Base-by-base conservation (phyloP, 2,797 vertebrate species). In the Rhinophrynus dorsalis region DNA sequence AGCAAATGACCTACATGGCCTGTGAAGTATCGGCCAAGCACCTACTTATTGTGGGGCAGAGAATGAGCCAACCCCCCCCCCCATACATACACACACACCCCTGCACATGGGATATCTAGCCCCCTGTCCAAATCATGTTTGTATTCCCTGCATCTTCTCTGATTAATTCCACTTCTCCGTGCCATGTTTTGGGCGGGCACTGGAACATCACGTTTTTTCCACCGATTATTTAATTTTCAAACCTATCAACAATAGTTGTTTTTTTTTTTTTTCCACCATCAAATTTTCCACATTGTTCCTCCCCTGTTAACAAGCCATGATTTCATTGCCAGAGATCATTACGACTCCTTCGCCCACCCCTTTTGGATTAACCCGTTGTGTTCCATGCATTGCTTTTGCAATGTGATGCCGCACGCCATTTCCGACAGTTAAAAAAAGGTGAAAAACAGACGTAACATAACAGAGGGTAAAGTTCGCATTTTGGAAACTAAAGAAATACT, bases 141-240 rank as follows among this genome's bases (percentile, higher is more conserved):
- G 11, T n/a, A 4, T 13, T 18, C 32, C 15, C 38, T 63, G 20
- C 26, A 37, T 63, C 20, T 35, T 7, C 18, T 23, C 20, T 10
- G 30, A n/a, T n/a, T n/a, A n/a, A 48, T 63, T 63, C 60, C 45
- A 62, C 18, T 18, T 13, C 3, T 1, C 3, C 3, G 2, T 63
- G 60, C 45, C 60, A 63, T 51, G 45, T 63, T 24, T 24, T 29
- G 45, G 45, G 60, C 13, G 60, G 59, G 60, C 60, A 17, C 21
- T 10, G 45, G 44, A 38, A 38, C 26, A 17, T 51, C 32, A 2
- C 21, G 11, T 17, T 20, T 9, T 51, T 50, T 51, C 60, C 60
- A 13, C 60, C 45, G 30, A 20, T 50, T 32, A 29, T 30, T 21
- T 63, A 10, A 51, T 51, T 62, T 37, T 45, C 50, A n/a, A n/a